Base-by-base conservation (phyloP, 1,140 invertebrate species). In the Acromyrmex heyeri region DNA sequence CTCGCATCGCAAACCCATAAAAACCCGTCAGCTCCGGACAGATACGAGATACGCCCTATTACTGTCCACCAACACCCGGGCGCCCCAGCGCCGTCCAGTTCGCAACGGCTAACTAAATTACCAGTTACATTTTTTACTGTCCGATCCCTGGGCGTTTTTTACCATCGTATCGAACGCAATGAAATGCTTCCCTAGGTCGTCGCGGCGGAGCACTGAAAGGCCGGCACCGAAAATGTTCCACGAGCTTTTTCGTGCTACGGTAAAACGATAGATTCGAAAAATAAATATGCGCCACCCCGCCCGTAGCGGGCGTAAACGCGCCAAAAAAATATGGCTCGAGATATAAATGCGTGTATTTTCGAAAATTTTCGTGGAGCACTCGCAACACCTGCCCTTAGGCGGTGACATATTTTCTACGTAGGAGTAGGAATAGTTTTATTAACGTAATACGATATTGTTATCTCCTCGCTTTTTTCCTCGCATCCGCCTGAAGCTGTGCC, bases 91-190 rank as follows among this genome's bases (percentile, higher is more conserved):
- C 89, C 91, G 91, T 92, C 88, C 92, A 93, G 92, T 92, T 93
- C 91, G 92, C 92, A 93, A 93, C 92, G 92, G 93, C 93, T 95
- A 95, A 95, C 94, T 94, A 94, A 95, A 95, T 95, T 95, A 95
- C 94, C 94, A 94, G 94, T 94, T 95, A 95, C 93, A 95, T 94
- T 95, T 94, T 95, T 95, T 95, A 94, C 93, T 95, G 93, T 94
- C 94, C 91, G 90, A 93, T 93, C 90, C 91, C 90, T 91, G 91
- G 90, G 88, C 92, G 90, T 93, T 94, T 93, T 93, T 94, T 93
- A 93, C 91, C 88, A 85, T 88, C 90, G 89, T 94, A 93, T 93
- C 92, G 93, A 94, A 93, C 92, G 92, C 92, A 92, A 93, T 93
- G 92, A 94, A 94, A 94, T 91, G 93, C 92, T 91, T 92, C 91